A percentile compares a stretch with the other conserved stretches of the same genome.
Conservation (phyloP, 2,797 vertebrate genomes). For the Chiroxiphia lanceolata region DNA sequence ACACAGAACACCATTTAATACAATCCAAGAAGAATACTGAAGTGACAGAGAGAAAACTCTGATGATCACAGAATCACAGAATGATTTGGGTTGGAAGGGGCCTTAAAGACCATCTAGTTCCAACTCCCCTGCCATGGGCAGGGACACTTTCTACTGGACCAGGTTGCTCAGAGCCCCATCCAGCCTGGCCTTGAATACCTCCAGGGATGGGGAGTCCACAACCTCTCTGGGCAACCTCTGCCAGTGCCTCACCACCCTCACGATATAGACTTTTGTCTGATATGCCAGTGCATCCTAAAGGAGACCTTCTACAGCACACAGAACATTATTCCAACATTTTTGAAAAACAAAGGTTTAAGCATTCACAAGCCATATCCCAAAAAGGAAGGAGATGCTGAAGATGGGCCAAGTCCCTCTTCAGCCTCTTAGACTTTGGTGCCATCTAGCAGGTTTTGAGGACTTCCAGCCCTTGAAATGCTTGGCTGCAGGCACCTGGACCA, state of each 20-base stretch:
- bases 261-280: background rate
- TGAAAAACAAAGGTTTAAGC: background rate
- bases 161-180: background rate
- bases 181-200: background rate
- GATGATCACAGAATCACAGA: background rate
- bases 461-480: background rate
- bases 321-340: background rate
- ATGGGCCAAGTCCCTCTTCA: background rate
- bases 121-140: background rate
- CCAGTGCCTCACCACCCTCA: background rate
- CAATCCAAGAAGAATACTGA: background rate
- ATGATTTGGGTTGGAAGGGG: background rate
- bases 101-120: background rate
- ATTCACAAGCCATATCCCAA: background rate
- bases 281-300: background rate
- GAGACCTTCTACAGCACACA: background rate
- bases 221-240: background rate
- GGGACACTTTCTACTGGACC: background rate
- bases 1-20: background rate
- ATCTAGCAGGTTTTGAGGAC: background rate
- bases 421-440: background rate
- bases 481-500: background rate
- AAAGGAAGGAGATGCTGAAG: background rate
- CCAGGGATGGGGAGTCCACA: background rate
- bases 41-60: background rate